Base-by-base conservation (phyloP, 2,797 vertebrate species). In the Percopsis omiscomaycus region DNA sequence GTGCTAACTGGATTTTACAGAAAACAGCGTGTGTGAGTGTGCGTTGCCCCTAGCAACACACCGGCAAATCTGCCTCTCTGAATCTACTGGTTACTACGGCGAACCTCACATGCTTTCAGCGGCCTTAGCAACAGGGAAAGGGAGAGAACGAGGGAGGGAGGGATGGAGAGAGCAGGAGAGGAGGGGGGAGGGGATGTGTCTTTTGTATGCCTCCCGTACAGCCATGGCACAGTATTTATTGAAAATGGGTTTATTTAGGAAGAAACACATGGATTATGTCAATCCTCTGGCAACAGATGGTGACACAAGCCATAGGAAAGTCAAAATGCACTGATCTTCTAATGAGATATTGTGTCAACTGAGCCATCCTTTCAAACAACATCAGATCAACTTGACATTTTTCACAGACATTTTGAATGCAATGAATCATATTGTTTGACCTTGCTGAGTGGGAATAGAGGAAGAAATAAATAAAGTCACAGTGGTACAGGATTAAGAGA, bases 1-100 rank as follows among this genome's bases (percentile, higher is more conserved):
- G 65, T 68, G 3, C 65, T 55, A 55, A 52, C 48, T 62, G 66
- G 73, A 74, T 74, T 84, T 67, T 82, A 45, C 55, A 52, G 45
- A 5, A 29, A 87, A 84, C 59, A 74, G 53, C 69, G 68, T 85
- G 22, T 22, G 22, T 22, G 22, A 22, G 22, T 22, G 22, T 22
- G 79, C 15, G 90, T 90, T 88, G 81, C 90, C 87, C 82, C 83
- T 90, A 82, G 90, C 90, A 91, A 90, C 90, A 67, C 69, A 79
- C 52, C 46, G 61, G 75, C 84, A 86, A 76, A 87, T 72, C 84
- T 85, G 82, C 82, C 81, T 85, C 80, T 83, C 55, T 13, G 68
- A 75, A 66, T 81, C 70, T 79, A 74, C 82, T 85, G 83, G 81
- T 83, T 84, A 84, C 71, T 71, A 77, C 75, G 77, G 58, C 8